Conservation (phyloP, 1,140 invertebrate genomes). For the Drosophila baimaii region DNA sequence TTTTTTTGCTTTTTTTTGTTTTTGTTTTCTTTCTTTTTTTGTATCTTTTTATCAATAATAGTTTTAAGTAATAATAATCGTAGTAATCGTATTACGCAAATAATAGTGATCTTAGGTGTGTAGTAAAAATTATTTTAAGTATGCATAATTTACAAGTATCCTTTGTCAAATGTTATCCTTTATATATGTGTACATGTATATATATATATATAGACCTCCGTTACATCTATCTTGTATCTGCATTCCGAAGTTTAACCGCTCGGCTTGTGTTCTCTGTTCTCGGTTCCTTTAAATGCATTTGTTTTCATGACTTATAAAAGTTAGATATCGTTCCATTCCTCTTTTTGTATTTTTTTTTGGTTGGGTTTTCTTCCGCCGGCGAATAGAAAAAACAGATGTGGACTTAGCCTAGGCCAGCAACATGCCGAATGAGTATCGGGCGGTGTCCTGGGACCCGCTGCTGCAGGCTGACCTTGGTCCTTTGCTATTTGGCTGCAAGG, state of each 20-base stretch:
- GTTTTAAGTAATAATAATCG: constrained; percentile 63
- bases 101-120: constrained; percentile 70
- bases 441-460: constrained; percentile 30
- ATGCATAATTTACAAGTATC: constrained; percentile 72
- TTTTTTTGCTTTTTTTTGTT: constrained; percentile 24
- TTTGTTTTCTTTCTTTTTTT: constrained; percentile 10
- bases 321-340: constrained; percentile 52
- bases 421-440: constrained; percentile 48
- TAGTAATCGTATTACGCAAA: constrained; percentile 80
- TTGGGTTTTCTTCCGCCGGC: constrained; percentile 15
- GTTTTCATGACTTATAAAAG: constrained; percentile 80
- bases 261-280: constrained; percentile 56
- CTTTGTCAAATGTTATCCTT: constrained; percentile 62
- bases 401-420: constrained; percentile 73
- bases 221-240: constrained; percentile 36
- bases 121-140: constrained; percentile 74
- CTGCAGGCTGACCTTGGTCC: constrained; percentile 69
- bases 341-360: constrained; percentile 1
- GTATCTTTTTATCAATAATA: constrained; percentile 51
- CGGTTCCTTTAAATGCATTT: constrained; percentile 82
- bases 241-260: constrained; percentile 55
- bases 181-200: constrained; percentile 41
- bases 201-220: constrained; percentile 35
- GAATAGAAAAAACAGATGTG: constrained; percentile 56
- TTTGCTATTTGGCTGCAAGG: constrained; percentile 81